Evolutionary conservation across 1,140 invertebrate species (phyloP), one percentile per base, ranked within the genome.

Genomic region (Condylostylus longicornis): DNA sequence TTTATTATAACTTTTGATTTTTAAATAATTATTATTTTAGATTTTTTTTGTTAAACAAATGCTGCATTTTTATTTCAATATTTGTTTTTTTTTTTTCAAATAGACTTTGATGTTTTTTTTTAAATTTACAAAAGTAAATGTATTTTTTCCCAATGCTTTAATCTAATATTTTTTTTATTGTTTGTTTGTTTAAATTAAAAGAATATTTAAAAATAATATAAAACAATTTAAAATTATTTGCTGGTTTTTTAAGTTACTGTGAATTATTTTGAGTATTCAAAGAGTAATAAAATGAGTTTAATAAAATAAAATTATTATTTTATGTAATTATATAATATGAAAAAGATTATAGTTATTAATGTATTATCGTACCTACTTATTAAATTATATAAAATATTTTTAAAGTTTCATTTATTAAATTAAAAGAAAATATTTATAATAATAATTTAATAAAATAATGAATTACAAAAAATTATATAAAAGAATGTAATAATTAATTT

Each of bases 1-100:
- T 53, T 50, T 54, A 57, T 52, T 51, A 42, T 31, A n/a, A 31
- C 29, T 31, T 31, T n/a, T n/a, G n/a, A n/a, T n/a, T 8, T 31
- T 34, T 19, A 34, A 17, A 10, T 40, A 32, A 28, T 28, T 23
- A 32, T 35, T 42, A 39, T 18, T 33, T 41, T 39, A 25, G 18
- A 29, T 45, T 43, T 42, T 38, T 41, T 37, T 39, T 45, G 28
- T 43, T 18, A 27, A 42, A 49, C 50, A 52, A 46, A 53, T 51
- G 49, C 47, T 44, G 17, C 25, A 28, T 12, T 15, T 30, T 21
- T 34, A 15, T 19, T 34, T 22, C 2, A 34, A 12, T 38, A 17
- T 35, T 29, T 32, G 29, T 27, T 34, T 18, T 43, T 15, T 33
- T 30, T 22, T 32, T 38, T 23, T 34, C 12, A 33, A 30, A 20